Conservation (phyloP, 1,140 invertebrate genomes). For the Eriosoma lanigerum region DNA sequence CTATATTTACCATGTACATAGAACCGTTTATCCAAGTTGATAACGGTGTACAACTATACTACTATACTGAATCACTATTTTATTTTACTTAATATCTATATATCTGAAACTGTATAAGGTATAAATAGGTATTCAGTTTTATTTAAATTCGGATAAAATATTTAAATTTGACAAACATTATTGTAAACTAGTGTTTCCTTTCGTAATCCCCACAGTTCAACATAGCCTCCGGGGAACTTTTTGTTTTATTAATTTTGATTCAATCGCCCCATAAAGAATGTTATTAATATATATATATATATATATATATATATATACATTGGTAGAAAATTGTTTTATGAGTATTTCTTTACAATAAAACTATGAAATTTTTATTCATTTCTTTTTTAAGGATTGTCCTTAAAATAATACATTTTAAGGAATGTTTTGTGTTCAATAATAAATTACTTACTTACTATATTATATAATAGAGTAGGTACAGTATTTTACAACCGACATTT, state of each 20-base stretch:
- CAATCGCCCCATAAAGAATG: neutral
- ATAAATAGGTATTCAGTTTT: constrained; percentile 3
- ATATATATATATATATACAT: too few relatives aligned
- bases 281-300: neutral
- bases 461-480: too few relatives aligned
- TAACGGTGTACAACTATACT: constrained; percentile 7
- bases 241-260: constrained; percentile 2
- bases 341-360: neutral
- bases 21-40: neutral
- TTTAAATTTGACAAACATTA: constrained; percentile 11
- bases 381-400: neutral
- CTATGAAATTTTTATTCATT: neutral
- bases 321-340: too few relatives aligned
- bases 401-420: neutral
- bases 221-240: neutral
- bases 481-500: too few relatives aligned
- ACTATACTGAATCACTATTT: too few relatives aligned
- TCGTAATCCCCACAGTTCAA: neutral
- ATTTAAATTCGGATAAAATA: constrained; percentile 1
- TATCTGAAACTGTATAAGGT: neutral
- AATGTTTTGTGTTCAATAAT: too few relatives aligned
- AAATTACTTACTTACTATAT: too few relatives aligned
- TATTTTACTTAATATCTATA: neutral
- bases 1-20: neutral
- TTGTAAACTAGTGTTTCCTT: constrained; percentile 9